Conservation (phyloP, 2,113 vertebrate genomes). For the Bos taurus region ARS-UCD2.0 NC_037338.1:11638501-11639000, state of each 20-base stretch:
- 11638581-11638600: neutral
- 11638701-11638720: neutral
- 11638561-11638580: neutral
- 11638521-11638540: neutral
- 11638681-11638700: neutral
- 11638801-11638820: neutral
- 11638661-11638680: neutral
- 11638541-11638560: neutral
- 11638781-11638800: neutral
- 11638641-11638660: neutral
- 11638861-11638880: neutral
- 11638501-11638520: neutral
- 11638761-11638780: neutral
- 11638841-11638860: neutral
- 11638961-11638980: neutral
- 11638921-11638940: neutral
- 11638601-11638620: slow-evolving; percentile 8
- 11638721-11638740: neutral
- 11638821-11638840: slow-evolving; percentile 17
- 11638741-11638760: neutral
- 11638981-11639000: neutral
- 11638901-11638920: neutral
- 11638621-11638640: neutral
- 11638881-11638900: neutral
- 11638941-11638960: neutral